Evolutionary conservation across 2,888 invertebrate genomes (phyloP).

Genomic region (Pachymerium ferrugineum): DNA sequence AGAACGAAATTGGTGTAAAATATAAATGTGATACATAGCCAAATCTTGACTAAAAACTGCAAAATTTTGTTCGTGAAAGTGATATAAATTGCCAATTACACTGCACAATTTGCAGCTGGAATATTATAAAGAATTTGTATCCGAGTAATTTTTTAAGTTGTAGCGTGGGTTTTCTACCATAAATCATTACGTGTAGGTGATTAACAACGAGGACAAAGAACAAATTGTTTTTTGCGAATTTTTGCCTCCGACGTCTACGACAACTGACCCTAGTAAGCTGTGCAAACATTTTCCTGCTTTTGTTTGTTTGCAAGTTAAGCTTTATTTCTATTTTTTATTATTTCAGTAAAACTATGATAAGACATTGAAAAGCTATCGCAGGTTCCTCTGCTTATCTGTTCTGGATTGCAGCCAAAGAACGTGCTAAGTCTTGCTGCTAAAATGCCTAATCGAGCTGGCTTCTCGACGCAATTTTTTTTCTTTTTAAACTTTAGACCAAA

Average conservation of each 20-base stretch:
- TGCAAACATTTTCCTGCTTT: conserved; percentile 22
- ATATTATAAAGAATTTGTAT: too few relatives aligned
- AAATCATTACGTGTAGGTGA: background rate
- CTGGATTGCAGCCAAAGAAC: conserved; percentile 87
- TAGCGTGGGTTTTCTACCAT: background rate
- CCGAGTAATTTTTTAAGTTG: too few relatives aligned
- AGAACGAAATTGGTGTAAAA: too few relatives aligned
- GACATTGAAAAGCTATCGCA: conserved; percentile 87
- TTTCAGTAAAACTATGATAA: conserved; percentile 68
- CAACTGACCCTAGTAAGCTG: conserved; percentile 12
- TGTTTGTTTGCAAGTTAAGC: conserved; percentile 22
- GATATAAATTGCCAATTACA: too few relatives aligned
- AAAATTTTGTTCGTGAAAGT: too few relatives aligned
- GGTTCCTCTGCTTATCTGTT: conserved; percentile 88
- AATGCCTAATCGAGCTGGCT: conserved; percentile 15
- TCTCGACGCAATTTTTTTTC: background rate
- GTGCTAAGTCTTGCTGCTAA: conserved; percentile 52
- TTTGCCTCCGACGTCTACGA: background rate
- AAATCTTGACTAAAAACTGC: too few relatives aligned
- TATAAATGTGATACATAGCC: too few relatives aligned
- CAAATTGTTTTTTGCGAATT: background rate
- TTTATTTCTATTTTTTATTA: conserved; percentile 29
- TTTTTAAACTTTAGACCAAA: conserved; percentile 5
- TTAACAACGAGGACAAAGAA: background rate
- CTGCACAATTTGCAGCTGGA: too few relatives aligned